Evolutionary conservation across 2,113 vertebrate species (phyloP).

Genomic region (Grus americana): DNA sequence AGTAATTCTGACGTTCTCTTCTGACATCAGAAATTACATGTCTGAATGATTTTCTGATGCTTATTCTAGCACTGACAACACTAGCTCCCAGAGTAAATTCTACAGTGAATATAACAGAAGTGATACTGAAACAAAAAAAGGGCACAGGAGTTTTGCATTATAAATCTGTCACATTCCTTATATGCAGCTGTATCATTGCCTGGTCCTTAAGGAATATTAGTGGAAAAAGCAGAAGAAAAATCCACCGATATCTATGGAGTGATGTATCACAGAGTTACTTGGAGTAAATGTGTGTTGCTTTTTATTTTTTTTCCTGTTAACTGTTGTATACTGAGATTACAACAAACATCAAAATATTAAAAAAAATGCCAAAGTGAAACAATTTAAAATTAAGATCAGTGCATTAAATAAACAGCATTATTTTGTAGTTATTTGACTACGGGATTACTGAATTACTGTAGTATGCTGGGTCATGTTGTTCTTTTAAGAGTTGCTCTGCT

Average conservation of each 20-base stretch:
- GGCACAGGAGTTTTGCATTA: not conserved
- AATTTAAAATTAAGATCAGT: not conserved
- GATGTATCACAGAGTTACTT: not conserved
- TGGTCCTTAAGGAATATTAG: not conserved
- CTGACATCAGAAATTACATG: slow-evolving; percentile 60
- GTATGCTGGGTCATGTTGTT: slow-evolving; percentile 27
- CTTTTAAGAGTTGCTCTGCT: slow-evolving; percentile 54
- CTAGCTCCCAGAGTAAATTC: not conserved
- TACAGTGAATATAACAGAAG: not conserved
- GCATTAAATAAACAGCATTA: not conserved
- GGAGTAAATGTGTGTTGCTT: not conserved
- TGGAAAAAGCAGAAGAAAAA: not conserved
- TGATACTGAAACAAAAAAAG: slow-evolving; percentile 24
- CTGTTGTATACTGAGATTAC: not conserved
- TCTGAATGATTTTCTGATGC: slow-evolving; percentile 26
- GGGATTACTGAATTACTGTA: slow-evolving; percentile 8
- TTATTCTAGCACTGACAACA: slow-evolving; percentile 25
- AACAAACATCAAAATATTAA: not conserved
- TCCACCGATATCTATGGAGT: not conserved
- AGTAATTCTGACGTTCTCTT: slow-evolving; percentile 41
- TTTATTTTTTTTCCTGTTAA: not conserved
- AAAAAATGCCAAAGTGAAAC: not conserved
- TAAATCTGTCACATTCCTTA: not conserved
- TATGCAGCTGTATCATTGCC: not conserved
- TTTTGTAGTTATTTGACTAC: slow-evolving; percentile 19